Evolutionary conservation across 2,888 invertebrate species (phyloP), one percentile per base, ranked within the genome.

Genomic region (Chironomus tentans): DNA sequence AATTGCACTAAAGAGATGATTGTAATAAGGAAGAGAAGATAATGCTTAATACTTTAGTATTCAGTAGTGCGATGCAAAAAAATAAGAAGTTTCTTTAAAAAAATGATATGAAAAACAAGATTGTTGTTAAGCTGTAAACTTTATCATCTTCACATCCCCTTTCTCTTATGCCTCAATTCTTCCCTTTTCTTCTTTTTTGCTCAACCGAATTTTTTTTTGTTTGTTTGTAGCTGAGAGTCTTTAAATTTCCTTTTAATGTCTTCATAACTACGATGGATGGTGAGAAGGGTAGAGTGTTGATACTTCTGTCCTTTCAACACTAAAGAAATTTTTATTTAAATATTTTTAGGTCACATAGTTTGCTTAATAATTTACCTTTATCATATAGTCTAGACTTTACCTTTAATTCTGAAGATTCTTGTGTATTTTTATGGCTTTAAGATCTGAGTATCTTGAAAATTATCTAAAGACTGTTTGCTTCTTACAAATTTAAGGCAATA

Each of bases 81-180:
- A 38, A 38, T 28, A 10, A 38, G 38, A 38, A 72, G 56, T 21
- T 28, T 38, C 68, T 68, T 68, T 28, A 56, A 68, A n/a, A n/a
- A 46, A 28, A n/a, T 15, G n/a, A 68, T 68, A 28, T n/a, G n/a
- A 38, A 65, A 65, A 65, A 68, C 46, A 46, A 72, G 62, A 28
- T 72, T 61, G 72, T 72, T 72, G 72, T 62, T 72, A 72, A 72
- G 72, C 21, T 61, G 61, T 62, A 72, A 72, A 62, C 24, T 62
- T 72, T 61, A 61, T 72, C 62, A 46, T 62, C 22, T 24, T 65
- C 65, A 15, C 56, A 21, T 65, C 56, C 56, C 18, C 15, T 56
- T 56, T 18, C 18, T 56, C 56, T 56, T 70, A 18, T 28, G n/a
- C 28, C 13, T 38, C 38, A 38, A 24, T 24, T 24, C 65, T 12